Evolutionary conservation across 2,888 invertebrate genomes (phyloP), one percentile per base, ranked within the genome.

Genomic region (Campopleginae sp.): DNA sequence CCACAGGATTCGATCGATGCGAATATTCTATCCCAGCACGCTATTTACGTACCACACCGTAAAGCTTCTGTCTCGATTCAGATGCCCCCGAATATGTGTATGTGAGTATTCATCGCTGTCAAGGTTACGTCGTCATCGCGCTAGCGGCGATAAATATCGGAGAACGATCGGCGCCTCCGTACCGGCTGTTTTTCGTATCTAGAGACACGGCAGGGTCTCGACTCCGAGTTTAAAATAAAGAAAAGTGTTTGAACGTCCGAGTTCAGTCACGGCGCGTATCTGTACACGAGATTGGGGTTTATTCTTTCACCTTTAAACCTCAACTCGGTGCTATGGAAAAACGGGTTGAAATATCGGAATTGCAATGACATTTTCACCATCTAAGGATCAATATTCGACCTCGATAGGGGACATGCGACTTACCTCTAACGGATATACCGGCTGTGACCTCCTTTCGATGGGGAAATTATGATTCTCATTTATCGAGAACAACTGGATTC

Each of bases 391-490:
- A 38, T 38, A 76, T 46, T n/a, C 58, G 72, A 31, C 66, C 66
- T 89, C 76, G 84, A 74, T 82, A 66, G 86, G 91, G 91, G 88
- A 38, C 38, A 86, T 87, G 87, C 92, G 92, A 92, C 63, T 78
- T 46, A 31, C 17, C 33, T 87, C 83, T 90, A 90, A 91, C 92
- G 90, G 90, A 89, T 86, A 89, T 86, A 82, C 88, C 84, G 84
- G 75, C 70, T 82, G 76, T 90, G 92, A 91, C 93, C 93, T 88
- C 92, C 86, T 90, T 93, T 89, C 71, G 17, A 68, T 46, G 88
- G 92, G 91, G 93, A 93, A 92, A 93, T 91, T 91, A 89, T 90
- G 89, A 89, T 90, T 89, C 86, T 76, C 42, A 78, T 23, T 66
- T 33, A 75, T 81, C 61, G 74, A 63, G 70, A 70, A 54, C 46